Evolutionary conservation across 2,888 invertebrate genomes (phyloP).

Genomic region (Stratiomys singularior): DNA sequence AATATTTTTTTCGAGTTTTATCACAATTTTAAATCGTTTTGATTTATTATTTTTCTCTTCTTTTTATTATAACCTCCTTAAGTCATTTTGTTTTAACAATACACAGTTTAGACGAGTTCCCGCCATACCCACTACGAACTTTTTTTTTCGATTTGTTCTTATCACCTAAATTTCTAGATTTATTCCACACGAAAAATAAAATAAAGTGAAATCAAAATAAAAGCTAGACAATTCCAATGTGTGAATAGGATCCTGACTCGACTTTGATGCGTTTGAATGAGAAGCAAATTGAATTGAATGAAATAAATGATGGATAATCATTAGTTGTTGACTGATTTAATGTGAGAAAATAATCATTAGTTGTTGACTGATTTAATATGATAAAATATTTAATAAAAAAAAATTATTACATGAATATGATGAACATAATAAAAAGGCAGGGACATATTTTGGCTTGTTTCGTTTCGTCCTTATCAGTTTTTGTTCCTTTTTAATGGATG

Average conservation of each 20-base stretch:
- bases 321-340: too few species aligned
- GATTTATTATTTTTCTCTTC: conserved; percentile 14
- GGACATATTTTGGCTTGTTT: neutral
- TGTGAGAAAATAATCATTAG: neutral
- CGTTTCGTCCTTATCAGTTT: neutral
- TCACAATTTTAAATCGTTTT: conserved; percentile 42
- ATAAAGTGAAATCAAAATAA: too few species aligned
- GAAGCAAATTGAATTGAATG: too few species aligned
- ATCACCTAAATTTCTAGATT: neutral
- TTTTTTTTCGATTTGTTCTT: neutral
- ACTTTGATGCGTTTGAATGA: neutral
- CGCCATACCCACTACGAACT: conserved; percentile 6
- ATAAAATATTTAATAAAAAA: neutral
- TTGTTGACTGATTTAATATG: neutral
- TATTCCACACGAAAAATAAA: neutral
- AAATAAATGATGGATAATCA: too few species aligned
- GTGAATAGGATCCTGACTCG: neutral
- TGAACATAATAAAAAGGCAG: neutral
- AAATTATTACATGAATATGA: neutral
- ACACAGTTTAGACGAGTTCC: neutral
- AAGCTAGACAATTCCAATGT: neutral
- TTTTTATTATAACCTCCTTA: neutral
- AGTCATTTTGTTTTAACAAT: conserved; percentile 3
- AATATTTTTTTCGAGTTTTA: conserved; percentile 43
- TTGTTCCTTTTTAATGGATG: neutral